These are phyloP conservation scores for Sarcophaga peregrina DNA, from an alignment of 1,140 invertebrate species.

Conservation along the genomic window DNA sequence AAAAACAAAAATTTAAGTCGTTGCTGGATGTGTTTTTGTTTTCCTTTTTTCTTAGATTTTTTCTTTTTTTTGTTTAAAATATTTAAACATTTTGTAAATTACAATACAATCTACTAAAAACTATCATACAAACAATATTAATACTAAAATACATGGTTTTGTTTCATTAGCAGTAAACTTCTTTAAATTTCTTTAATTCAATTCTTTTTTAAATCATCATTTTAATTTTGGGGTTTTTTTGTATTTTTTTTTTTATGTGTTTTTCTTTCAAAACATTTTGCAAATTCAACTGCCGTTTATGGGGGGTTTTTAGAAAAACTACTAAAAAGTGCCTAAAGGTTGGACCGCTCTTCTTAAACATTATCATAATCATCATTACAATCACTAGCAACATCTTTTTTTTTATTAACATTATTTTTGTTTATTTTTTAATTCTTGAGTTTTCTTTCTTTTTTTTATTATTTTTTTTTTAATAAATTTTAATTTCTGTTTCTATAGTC, in stretches of 20 bases:
- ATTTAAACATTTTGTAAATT: neutral
- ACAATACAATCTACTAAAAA: conserved; percentile 12
- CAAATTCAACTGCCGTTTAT: too few species aligned
- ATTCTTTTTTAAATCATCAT: too few species aligned
- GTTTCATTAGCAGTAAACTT: too few species aligned
- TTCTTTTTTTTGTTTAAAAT: neutral
- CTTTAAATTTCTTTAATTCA: too few species aligned
- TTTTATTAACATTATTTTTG: too few species aligned
- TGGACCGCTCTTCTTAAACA: conserved; percentile 18
- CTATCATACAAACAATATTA: conserved; percentile 22
- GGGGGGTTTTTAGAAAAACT: neutral
- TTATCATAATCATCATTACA: neutral
- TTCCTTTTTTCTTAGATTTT: neutral
- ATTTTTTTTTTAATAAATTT: too few species aligned
- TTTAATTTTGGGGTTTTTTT: too few species aligned
- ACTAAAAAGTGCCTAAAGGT: conserved; percentile 16
- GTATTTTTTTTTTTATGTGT: too few species aligned
- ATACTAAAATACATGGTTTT: neutral
- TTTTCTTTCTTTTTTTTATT: too few species aligned
- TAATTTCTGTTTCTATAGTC: neutral
- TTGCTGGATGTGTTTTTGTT: neutral
- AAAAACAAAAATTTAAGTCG: neutral
- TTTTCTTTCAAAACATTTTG: too few species aligned
- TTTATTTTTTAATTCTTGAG: too few species aligned
- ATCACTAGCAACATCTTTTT: too few species aligned